Evolutionary conservation across 1,140 invertebrate genomes (phyloP), one percentile per base, ranked within the genome.

Genomic region (Leptopilina boulardi): DNA sequence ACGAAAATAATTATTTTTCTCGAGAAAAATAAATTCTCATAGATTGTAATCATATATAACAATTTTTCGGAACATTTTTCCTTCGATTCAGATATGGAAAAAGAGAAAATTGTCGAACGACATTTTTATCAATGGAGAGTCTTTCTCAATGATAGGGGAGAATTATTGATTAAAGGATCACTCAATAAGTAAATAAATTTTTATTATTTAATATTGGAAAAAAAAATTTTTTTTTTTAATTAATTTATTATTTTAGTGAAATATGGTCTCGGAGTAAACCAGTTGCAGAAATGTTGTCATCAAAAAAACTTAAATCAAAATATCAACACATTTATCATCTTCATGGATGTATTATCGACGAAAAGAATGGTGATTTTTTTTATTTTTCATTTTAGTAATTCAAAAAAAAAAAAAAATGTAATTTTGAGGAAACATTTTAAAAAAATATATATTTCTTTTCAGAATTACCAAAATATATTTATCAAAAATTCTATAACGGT

Each of bases 391-490:
- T 6, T 38, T 34, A 34, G 2, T 3, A 30, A 30, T 30, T 30
- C 5, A 30, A 30, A 30, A 30, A 30, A n/a, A n/a, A n/a, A n/a
- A n/a, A n/a, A n/a, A n/a, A n/a, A n/a, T n/a, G n/a, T n/a, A n/a
- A n/a, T n/a, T n/a, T 30, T 30, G 26, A 30, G 5, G 5, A 3
- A 2, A 30, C 5, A 3, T 30, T 30, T 30, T 5, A 38, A 38
- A 77, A 23, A 11, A 30, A 11, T 34, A n/a, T n/a, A n/a, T n/a
- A n/a, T 59, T n/a, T 41, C 0, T 71, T 73, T 74, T 3, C 30
- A 90, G 89, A 85, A 75, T 73, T 91, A 18, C 90, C 90, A 9
- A 84, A 86, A 19, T 91, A 89, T 77, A 77, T 91, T 8, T 71
- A 84, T 15, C 81, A 78, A 0, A 90, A 89, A 84, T 91, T 91